phyloP scores from a whole-genome alignment of 37 sponge, comb jelly and placozoan species.

The Amphimedon queenslandica region DNA sequence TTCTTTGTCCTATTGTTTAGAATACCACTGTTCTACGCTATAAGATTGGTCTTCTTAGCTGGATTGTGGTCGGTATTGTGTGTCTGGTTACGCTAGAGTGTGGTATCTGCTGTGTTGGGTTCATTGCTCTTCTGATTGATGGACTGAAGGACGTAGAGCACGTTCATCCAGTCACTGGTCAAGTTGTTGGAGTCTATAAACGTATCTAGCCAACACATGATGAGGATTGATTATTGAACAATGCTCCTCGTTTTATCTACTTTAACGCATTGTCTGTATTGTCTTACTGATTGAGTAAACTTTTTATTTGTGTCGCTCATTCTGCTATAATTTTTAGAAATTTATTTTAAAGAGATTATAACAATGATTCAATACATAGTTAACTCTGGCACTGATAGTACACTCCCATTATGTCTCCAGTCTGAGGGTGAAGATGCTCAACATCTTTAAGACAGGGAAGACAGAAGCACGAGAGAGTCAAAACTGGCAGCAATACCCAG shows the following conservation, averaged over 20 bases:
- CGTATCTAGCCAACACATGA: too few species aligned
- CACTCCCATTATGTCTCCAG: not conserved
- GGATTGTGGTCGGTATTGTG: constrained; percentile 12
- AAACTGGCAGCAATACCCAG: not conserved
- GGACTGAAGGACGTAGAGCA: constrained; percentile 37
- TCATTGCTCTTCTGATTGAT: constrained; percentile 16
- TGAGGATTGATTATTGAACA: too few species aligned
- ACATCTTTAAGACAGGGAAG: not conserved
- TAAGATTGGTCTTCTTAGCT: constrained; percentile 12
- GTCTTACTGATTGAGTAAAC: too few species aligned
- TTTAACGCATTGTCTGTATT: too few species aligned
- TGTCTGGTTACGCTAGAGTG: constrained; percentile 1
- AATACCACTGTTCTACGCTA: constrained; percentile 13
- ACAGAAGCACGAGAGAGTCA: not conserved
- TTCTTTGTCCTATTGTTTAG: not conserved
- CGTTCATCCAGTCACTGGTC: constrained; percentile 15
- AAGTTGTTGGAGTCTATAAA: constrained; percentile 36
- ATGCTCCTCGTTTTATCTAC: too few species aligned
- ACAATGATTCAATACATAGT: too few species aligned
- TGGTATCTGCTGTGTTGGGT: constrained; percentile 10
- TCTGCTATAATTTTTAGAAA: too few species aligned
- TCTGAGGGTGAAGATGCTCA: not conserved
- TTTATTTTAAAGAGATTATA: too few species aligned
- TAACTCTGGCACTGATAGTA: not conserved
- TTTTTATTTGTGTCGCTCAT: too few species aligned